A percentile compares a stretch with the other conserved stretches of the same genome.
These are phyloP conservation scores for Crocuta crocuta DNA, from an alignment of 2,113 vertebrate genomes.

Conservation along the genomic window DNA sequence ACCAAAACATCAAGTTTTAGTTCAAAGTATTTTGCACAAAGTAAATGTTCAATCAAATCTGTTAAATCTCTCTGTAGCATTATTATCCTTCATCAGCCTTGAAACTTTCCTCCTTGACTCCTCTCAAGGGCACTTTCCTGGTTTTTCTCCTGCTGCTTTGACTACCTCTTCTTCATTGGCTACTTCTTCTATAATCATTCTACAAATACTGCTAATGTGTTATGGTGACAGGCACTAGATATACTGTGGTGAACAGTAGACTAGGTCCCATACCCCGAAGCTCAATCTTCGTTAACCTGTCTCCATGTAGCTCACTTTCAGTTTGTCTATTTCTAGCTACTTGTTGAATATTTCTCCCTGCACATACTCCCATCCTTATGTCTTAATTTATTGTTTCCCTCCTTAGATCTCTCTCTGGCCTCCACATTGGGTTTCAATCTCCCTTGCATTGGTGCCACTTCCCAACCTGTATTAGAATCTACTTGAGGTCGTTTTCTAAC, in stretches of 20 bases:
- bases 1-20: neutral
- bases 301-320: neutral
- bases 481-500: neutral
- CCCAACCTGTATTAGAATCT: neutral
- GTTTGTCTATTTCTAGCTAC: neutral
- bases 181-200: neutral
- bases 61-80: neutral
- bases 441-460: neutral
- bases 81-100: neutral
- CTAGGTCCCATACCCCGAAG: neutral
- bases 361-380: neutral
- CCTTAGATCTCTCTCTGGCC: neutral
- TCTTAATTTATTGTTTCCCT: neutral
- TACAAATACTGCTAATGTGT: neutral
- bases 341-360: neutral
- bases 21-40: constrained; percentile 12
- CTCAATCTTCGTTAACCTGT: neutral
- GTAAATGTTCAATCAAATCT: neutral
- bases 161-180: neutral
- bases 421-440: neutral
- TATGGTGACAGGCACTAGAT: neutral
- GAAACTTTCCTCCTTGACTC: neutral
- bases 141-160: neutral
- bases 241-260: neutral
- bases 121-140: neutral